Percentiles rank a stretch among this genome's conserved stretches.
Evolutionary conservation across 2,797 vertebrate species (phyloP).

Genomic region (Lacerta agilis): DNA sequence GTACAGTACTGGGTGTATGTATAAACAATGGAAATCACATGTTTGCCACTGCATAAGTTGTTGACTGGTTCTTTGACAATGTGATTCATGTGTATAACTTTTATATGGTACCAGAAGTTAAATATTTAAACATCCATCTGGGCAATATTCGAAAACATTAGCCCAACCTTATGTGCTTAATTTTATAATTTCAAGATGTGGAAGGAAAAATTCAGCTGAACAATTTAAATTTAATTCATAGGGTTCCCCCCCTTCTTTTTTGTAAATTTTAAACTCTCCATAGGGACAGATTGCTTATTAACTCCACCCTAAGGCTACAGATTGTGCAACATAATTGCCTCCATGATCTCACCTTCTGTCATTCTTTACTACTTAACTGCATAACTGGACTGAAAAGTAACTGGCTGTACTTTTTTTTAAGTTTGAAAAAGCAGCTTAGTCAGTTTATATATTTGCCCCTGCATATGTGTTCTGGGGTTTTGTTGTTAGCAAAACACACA

Average conservation of each 20-base stretch:
- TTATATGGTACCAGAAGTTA: neutral
- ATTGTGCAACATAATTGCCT: constrained; percentile 19
- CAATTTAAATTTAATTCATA: constrained; percentile 27
- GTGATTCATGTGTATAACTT: neutral
- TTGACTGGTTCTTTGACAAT: neutral
- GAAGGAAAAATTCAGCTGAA: constrained; percentile 17
- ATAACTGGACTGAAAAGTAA: constrained; percentile 31
- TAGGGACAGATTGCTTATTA: constrained; percentile 31
- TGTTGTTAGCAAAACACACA: neutral
- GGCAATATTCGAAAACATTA: neutral
- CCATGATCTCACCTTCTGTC: constrained; percentile 28
- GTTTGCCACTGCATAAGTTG: neutral
- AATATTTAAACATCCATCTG: neutral
- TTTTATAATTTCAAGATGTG: constrained; percentile 32
- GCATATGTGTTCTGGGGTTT: neutral
- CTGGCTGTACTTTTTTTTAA: constrained; percentile 25
- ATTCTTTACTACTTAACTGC: constrained; percentile 41
- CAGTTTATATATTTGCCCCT: neutral
- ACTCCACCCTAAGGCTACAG: neutral
- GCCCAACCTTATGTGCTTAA: constrained; percentile 30
- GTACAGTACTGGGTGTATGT: no score
- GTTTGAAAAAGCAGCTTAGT: constrained; percentile 21
- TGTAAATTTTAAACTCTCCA: constrained; percentile 26
- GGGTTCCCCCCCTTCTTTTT: constrained; percentile 6
- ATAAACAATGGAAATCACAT: neutral